phyloP scores from a whole-genome alignment of 2,888 invertebrate genomes.

The Malachius bipustulatus region DNA sequence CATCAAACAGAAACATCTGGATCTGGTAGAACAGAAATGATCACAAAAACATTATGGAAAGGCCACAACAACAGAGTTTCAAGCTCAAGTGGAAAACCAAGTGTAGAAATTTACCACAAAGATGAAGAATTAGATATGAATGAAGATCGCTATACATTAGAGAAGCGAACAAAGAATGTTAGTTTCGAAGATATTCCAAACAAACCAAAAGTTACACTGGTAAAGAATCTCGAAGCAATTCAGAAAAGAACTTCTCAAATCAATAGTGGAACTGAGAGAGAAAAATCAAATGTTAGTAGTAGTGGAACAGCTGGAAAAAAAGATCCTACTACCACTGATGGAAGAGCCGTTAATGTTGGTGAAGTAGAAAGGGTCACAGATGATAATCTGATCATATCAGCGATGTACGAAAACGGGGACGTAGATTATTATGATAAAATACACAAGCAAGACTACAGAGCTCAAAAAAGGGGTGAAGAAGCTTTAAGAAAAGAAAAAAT shows the following conservation, averaged over 20 bases:
- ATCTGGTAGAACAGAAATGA: too few relatives aligned
- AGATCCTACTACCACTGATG: conserved; percentile 32
- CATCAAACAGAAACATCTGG: too few relatives aligned
- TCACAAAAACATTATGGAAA: conserved; percentile 1
- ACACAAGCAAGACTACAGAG: conserved; percentile 28
- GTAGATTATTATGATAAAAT: conserved; percentile 24
- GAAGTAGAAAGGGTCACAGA: conserved; percentile 31
- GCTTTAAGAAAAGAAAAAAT: conserved; percentile 41
- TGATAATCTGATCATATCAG: conserved; percentile 25
- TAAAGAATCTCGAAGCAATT: too few relatives aligned
- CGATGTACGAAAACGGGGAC: conserved; percentile 23
- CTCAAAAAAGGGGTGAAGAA: conserved; percentile 35
- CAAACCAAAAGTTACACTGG: conserved; percentile 22
- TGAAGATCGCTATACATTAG: too few relatives aligned
- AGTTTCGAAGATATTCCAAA: conserved; percentile 20
- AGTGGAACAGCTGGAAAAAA: too few relatives aligned
- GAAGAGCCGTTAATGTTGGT: conserved; percentile 19
- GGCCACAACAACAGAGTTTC: not conserved
- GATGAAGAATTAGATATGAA: too few relatives aligned
- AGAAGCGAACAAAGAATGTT: not conserved
- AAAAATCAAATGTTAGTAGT: too few relatives aligned
- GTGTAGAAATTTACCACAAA: too few relatives aligned
- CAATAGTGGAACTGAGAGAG: too few relatives aligned
- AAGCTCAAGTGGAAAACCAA: conserved; percentile 4
- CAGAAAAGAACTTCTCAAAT: too few relatives aligned